Conservation (phyloP, 2,113 vertebrate species). For the Oryzias celebensis region DNA sequence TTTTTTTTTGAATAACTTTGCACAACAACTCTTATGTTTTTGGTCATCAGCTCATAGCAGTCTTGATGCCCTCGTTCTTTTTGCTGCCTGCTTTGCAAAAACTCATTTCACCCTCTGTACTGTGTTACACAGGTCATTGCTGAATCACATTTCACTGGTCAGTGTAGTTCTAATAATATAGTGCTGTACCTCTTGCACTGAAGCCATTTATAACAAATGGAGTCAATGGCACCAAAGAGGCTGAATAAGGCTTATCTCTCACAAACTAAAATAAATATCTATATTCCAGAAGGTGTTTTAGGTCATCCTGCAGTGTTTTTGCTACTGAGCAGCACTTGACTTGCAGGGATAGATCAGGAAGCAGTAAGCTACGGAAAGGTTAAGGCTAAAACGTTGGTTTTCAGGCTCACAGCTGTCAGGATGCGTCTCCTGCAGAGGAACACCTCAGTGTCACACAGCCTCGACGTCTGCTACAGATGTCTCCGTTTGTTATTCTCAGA, state of each 20-base stretch:
- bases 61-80: constrained; percentile 1
- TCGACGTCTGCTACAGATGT: constrained; percentile 27
- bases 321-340: constrained; percentile 26
- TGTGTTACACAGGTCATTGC: constrained; percentile 2
- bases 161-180: constrained; percentile 6
- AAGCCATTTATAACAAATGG: constrained; percentile 9
- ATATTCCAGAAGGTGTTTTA: constrained; percentile 30
- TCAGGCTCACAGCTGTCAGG: constrained; percentile 17
- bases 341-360: constrained; percentile 18
- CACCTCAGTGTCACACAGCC: constrained; percentile 17
- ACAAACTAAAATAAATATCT: constrained; percentile 24
- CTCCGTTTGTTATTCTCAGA: constrained; percentile 21
- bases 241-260: constrained; percentile 18
- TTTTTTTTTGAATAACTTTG: too few species aligned
- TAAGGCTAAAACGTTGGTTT: constrained; percentile 39
- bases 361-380: constrained; percentile 29
- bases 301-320: constrained; percentile 36
- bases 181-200: not conserved
- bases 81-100: not conserved
- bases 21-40: not conserved
- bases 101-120: not conserved
- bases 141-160: constrained; percentile 13
- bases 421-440: constrained; percentile 16
- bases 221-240: constrained; percentile 8
- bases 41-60: not conserved